Evolutionary conservation across 2,888 invertebrate species (phyloP).

Genomic region (Caenorhabditis wallacei): DNA sequence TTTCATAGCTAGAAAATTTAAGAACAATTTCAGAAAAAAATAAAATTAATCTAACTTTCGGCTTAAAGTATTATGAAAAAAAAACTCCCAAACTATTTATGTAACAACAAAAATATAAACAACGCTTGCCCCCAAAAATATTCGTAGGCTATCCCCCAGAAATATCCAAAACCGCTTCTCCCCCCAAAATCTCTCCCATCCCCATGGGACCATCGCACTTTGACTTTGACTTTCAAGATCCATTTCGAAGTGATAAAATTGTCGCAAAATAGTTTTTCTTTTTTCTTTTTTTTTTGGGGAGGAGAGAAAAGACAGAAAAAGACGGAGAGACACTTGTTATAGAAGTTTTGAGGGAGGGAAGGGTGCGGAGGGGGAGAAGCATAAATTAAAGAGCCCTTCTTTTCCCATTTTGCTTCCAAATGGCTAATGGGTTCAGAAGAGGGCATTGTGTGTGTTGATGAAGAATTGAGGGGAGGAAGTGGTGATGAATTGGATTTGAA

Average conservation of each 20-base stretch:
- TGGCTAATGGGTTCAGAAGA: slow-evolving; percentile 23
- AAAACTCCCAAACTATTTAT: too few species aligned
- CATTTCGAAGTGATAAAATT: slow-evolving; percentile 60
- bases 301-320: neutral
- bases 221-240: slow-evolving; percentile 23
- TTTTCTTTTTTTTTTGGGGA: slow-evolving; percentile 10
- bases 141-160: neutral
- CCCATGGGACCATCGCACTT: slow-evolving; percentile 39
- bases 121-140: too few species aligned
- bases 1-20: too few species aligned
- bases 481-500: slow-evolving; percentile 1
- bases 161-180: neutral
- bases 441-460: slow-evolving; percentile 8
- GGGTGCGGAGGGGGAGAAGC: slow-evolving; percentile 33
- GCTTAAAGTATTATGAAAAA: too few species aligned
- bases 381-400: slow-evolving; percentile 59
- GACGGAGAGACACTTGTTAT: too few species aligned
- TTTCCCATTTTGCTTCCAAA: too few species aligned
- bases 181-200: neutral
- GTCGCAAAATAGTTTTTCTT: slow-evolving; percentile 54
- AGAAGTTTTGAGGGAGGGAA: neutral
- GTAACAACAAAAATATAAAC: too few species aligned
- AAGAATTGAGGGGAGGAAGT: slow-evolving; percentile 11
- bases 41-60: too few species aligned
- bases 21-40: too few species aligned